phyloP scores from a whole-genome alignment of 2,888 invertebrate species.

The Cephalotes varians region DNA sequence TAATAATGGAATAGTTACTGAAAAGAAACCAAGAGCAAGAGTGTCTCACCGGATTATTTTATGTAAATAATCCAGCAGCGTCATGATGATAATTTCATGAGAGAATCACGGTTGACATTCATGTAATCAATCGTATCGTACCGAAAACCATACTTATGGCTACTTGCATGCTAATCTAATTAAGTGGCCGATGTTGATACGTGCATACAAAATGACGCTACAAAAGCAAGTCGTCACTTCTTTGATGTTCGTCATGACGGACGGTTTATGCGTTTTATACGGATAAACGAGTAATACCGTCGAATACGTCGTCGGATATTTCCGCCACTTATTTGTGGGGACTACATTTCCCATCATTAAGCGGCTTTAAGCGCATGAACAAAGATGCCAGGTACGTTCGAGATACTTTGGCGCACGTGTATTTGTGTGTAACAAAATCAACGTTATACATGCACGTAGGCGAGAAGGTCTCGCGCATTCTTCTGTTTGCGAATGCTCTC shows the following conservation, averaged over 20 bases:
- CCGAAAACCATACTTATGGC: not conserved
- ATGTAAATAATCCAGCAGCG: not conserved
- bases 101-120: not conserved
- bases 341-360: conserved; percentile 15
- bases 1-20: too few relatives aligned
- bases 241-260: not conserved
- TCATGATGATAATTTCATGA: not conserved
- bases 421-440: conserved; percentile 29
- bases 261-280: not conserved
- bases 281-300: conserved; percentile 26
- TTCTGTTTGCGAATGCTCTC: conserved; percentile 57
- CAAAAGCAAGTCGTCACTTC: conserved; percentile 8
- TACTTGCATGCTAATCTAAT: conserved; percentile 32
- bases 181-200: not conserved
- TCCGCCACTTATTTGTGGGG: conserved; percentile 12
- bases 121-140: conserved; percentile 4
- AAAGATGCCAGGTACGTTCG: conserved; percentile 10
- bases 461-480: not conserved
- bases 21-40: not conserved
- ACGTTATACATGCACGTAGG: not conserved
- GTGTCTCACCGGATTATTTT: not conserved
- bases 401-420: conserved; percentile 16
- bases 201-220: not conserved
- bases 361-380: conserved; percentile 32
- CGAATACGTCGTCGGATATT: conserved; percentile 10